These are phyloP conservation scores for Herpailurus yagouaroundi DNA, from an alignment of 2,113 vertebrate genomes.

Conservation along the genomic window DNA sequence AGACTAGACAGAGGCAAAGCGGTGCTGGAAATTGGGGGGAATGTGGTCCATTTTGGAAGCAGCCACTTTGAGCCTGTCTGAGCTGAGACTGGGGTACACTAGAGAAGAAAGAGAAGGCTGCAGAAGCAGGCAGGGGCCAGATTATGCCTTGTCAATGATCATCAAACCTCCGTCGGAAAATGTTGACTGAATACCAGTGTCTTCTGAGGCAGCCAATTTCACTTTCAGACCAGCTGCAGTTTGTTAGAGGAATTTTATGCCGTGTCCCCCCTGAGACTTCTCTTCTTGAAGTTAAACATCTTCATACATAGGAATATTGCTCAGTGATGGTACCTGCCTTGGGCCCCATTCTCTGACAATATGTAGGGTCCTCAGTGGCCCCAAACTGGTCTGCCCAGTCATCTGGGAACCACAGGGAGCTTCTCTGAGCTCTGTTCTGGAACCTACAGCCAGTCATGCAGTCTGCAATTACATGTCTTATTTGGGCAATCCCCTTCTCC, in stretches of 20 bases:
- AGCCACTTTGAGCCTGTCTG: neutral
- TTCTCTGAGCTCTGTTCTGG: neutral
- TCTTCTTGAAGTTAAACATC: neutral
- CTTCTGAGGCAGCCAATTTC: neutral
- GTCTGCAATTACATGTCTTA: neutral
- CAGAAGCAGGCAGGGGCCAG: neutral
- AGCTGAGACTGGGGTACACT: neutral
- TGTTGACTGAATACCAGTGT: neutral
- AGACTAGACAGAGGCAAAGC: neutral
- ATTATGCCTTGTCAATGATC: neutral
- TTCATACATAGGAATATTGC: neutral
- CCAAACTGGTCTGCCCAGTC: neutral
- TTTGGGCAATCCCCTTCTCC: neutral
- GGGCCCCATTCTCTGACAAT: neutral
- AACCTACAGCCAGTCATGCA: neutral
- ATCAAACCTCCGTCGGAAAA: neutral
- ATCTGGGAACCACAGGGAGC: neutral
- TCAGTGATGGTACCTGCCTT: accelerated
- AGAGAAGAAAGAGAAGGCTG: neutral
- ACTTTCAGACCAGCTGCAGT: neutral
- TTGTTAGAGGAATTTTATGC: neutral
- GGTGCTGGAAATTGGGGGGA: neutral
- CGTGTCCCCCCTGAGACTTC: neutral
- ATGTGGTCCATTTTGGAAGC: neutral
- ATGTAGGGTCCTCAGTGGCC: neutral